Percentiles rank a stretch among this genome's conserved stretches.
Evolutionary conservation across 1,140 invertebrate species (phyloP).

Genomic region (Sminthurinus signatus): DNA sequence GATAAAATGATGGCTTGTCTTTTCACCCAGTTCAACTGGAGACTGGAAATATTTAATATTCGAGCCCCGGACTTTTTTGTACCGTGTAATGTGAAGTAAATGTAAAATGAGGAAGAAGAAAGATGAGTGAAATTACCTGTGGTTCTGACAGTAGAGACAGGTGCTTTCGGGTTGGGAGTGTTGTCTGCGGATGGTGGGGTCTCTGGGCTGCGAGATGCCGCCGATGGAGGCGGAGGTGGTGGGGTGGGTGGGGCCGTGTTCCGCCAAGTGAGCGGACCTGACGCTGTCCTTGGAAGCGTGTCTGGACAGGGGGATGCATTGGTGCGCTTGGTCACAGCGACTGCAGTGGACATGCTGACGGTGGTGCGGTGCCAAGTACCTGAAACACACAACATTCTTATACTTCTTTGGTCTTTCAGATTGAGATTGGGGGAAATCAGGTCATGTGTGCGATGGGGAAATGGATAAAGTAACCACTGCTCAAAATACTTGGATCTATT

Average conservation of each 20-base stretch:
- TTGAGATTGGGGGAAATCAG: too few species aligned
- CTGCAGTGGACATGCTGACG: slow-evolving; percentile 22
- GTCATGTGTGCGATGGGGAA: too few species aligned
- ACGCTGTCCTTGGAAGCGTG: slow-evolving; percentile 43
- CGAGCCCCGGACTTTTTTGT: too few species aligned
- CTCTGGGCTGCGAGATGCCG: slow-evolving; percentile 48
- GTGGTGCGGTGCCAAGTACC: slow-evolving; percentile 29
- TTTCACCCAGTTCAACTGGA: too few species aligned
- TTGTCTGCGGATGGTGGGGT: slow-evolving; percentile 59
- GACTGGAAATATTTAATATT: too few species aligned
- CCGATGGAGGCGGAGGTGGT: slow-evolving; percentile 5
- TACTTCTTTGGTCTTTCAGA: too few species aligned
- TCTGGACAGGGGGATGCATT: slow-evolving; percentile 42
- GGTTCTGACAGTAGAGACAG: slow-evolving; percentile 43
- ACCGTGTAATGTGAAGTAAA: too few species aligned
- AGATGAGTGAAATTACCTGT: slow-evolving; percentile 36
- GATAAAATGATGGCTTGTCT: too few species aligned
- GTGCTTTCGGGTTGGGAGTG: slow-evolving; percentile 83
- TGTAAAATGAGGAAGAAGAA: too few species aligned
- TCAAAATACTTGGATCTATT: too few species aligned
- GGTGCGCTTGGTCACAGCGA: slow-evolving; percentile 37
- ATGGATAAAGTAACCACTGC: too few species aligned
- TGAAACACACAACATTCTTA: slow-evolving; percentile 3
- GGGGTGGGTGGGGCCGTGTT: background rate
- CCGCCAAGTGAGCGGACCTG: slow-evolving; percentile 29